Evolutionary conservation across 2,113 vertebrate species (phyloP).

Genomic region (Sturnus vulgaris): DNA sequence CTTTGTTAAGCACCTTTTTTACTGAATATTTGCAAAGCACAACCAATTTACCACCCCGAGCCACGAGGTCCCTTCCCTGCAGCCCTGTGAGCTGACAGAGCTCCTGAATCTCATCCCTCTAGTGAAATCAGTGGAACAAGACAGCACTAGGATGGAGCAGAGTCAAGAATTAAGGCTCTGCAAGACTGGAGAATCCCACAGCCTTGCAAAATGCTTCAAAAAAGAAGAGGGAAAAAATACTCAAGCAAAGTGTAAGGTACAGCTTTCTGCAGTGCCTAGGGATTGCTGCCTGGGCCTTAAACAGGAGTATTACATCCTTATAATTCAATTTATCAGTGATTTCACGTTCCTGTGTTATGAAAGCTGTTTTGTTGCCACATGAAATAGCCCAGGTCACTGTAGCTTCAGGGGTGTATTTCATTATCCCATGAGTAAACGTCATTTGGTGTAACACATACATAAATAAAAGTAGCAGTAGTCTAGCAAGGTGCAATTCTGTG

Average conservation of each 20-base stretch:
- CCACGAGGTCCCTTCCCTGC: background rate
- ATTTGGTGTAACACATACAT: background rate
- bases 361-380: background rate
- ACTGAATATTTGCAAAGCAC: background rate
- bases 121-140: background rate
- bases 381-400: background rate
- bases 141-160: background rate
- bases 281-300: background rate
- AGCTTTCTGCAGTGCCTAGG: background rate
- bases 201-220: background rate
- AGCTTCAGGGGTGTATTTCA: background rate
- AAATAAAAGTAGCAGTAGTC: background rate
- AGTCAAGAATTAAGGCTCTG: background rate
- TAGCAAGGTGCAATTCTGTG: background rate
- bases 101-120: background rate
- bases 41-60: background rate
- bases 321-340: background rate
- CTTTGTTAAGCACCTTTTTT: background rate
- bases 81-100: background rate
- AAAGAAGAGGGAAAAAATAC: background rate
- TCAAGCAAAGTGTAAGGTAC: background rate
- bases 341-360: background rate
- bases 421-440: background rate
- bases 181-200: background rate
- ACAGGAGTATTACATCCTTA: background rate